Conservation (phyloP, 2,888 invertebrate species). For the Ariolimax columbianus region DNA sequence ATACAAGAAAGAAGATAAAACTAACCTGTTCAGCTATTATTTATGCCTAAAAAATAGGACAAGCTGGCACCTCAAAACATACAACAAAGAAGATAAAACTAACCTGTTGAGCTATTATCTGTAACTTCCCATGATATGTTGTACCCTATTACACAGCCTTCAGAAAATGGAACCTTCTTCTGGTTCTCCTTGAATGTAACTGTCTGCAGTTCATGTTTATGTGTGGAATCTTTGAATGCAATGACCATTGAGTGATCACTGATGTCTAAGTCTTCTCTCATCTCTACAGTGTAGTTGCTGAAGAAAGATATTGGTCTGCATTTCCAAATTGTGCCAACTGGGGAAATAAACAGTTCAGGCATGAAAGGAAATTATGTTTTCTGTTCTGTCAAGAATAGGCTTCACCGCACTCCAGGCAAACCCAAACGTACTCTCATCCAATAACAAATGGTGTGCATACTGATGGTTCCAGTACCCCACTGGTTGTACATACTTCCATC, state of each 20-base stretch:
- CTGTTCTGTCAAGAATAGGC: no score
- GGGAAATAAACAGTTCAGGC: no score
- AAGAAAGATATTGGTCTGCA: conserved; percentile 48
- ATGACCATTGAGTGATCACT: not conserved
- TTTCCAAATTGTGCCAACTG: not conserved
- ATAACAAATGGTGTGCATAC: no score
- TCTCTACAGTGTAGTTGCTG: conserved; percentile 43
- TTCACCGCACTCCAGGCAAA: no score
- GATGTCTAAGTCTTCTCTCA: conserved; percentile 11
- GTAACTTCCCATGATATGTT: conserved; percentile 25
- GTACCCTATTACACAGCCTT: conserved; percentile 53
- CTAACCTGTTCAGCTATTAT: not conserved
- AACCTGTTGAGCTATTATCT: not conserved
- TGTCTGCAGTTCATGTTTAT: not conserved
- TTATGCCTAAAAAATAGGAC: no score
- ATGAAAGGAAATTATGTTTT: no score
- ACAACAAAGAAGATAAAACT: not conserved
- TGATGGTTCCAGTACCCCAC: no score
- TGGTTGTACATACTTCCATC: no score
- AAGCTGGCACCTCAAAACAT: no score
- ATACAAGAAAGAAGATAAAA: not conserved
- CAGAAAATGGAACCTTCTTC: conserved; percentile 42
- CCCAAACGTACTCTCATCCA: no score
- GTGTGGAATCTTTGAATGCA: conserved; percentile 13
- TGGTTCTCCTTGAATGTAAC: conserved; percentile 1